phyloP scores from a whole-genome alignment of 2,113 vertebrate genomes.

The Melospiza melodia region DNA sequence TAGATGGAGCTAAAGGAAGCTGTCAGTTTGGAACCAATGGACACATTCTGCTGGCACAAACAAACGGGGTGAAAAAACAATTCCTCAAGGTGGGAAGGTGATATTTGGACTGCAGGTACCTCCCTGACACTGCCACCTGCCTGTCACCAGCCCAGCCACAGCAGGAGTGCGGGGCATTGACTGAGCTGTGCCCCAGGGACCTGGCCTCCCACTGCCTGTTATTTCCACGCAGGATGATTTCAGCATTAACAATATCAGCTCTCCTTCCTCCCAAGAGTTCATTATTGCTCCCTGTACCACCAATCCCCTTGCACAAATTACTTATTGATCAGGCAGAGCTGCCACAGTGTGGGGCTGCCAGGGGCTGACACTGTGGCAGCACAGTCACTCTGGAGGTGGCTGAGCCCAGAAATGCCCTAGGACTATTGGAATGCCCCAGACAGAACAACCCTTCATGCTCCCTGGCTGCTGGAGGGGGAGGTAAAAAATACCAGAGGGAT shows the following conservation, averaged over 20 bases:
- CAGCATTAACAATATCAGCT: conserved; percentile 64
- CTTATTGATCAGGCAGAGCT: conserved; percentile 56
- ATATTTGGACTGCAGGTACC: neutral
- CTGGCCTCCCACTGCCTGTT: neutral
- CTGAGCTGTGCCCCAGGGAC: neutral
- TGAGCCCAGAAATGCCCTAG: fast-evolving
- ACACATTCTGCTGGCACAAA: neutral
- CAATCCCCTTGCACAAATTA: conserved; percentile 62
- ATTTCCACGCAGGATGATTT: conserved; percentile 44
- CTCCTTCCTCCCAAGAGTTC: conserved; percentile 71
- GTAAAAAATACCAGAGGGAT: neutral
- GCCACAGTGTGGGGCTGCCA: conserved; percentile 11
- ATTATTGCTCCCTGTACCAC: conserved; percentile 53
- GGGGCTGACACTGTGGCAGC: neutral
- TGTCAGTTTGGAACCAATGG: neutral
- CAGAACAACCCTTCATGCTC: neutral
- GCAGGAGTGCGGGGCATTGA: fast-evolving
- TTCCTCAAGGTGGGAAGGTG: fast-evolving
- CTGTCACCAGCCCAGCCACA: neutral
- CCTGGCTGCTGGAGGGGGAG: neutral
- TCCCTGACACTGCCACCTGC: fast-evolving
- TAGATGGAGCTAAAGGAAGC: neutral
- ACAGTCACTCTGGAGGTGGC: fast-evolving
- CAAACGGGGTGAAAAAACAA: neutral
- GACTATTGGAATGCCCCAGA: neutral